Evolutionary conservation across 2,888 invertebrate genomes (phyloP), one percentile per base, ranked within the genome.

Genomic region (Elysia crispata): DNA sequence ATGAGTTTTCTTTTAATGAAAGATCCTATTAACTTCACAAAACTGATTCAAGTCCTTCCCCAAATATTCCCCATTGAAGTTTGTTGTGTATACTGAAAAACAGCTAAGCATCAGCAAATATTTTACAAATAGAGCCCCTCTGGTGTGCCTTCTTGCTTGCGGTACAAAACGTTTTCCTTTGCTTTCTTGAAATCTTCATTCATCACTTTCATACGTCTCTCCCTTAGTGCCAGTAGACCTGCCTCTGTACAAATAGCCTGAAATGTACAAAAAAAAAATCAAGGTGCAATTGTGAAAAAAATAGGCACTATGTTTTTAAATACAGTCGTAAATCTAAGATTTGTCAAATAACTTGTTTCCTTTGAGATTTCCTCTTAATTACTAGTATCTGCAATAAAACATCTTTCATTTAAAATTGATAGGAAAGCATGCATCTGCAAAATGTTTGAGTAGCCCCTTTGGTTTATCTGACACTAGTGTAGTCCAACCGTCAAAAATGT

Each of bases 161-260:
- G 95, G 92, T 99, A 99, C 73, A 99, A 94, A 41, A 99, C 99
- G 93, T 98, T 99, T 92, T 99, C 99, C 93, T 99, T 99, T 0
- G 99, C 98, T 92, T 99, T 99, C 92, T 97, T 97, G 92, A 99
- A 99, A 93, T 99, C 99, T 92, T 99, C 99, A 93, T 98, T 98
- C 83, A 98, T 99, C 50, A 99, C 99, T 93, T 98, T 99, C 99
- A 99, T 99, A 87, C 99, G 95, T 77, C 99, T 95, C 92, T 99
- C 99, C 84, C 99, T 94, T 74, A 99, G 93, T 5, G 99, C 99
- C 96, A 99, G 97, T 79, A 99, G 93, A 84, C 99, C 99, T 78
- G 98, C 99, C 94, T 99, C 99, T 13, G 99, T 99, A 92, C 99
- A 99, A 92, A 99, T 99, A 23, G 99, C 99, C 96, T 97, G 92